Evolutionary conservation across 2,888 invertebrate species (phyloP), one percentile per base, ranked within the genome.

Genomic region (Drosophila mulleri): DNA sequence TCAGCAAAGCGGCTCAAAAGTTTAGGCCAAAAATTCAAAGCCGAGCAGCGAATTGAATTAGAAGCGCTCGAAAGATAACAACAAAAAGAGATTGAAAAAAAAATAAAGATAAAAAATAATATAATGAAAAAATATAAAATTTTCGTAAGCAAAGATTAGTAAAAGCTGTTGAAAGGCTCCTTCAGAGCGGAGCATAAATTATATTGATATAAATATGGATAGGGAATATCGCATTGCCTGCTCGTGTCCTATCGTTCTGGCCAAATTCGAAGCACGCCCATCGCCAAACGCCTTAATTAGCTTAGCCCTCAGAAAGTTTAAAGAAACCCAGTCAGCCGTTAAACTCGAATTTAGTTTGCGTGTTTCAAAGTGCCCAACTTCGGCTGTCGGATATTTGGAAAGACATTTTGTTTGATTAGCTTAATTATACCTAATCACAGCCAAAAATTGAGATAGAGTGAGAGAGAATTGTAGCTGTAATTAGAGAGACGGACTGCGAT

Each of bases 321-420:
- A 18, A 41, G 54, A 50, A 45, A 20, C 26, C n/a, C 35, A 26
- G 16, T 57, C 18, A 48, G 20, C 32, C 62, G 23, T n/a, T 26
- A 26, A 47, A 29, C 42, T 58, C 20, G 42, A 35, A 18, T 66
- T 70, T 57, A 62, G 62, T 71, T 79, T 52, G 71, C 79, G 71
- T 79, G 71, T 54, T 70, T 70, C 52, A 69, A 63, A 65, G 53
- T 39, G 44, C 50, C 45, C 47, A 72, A 47, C 59, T 64, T 48
- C 42, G 67, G 48, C 48, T 74, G 44, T 39, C 57, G 41, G 26
- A 39, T 58, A 68, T 71, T 45, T 72, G 26, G 63, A 66, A 62
- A 65, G 66, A 61, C 63, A 78, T 79, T 79, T 64, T 67, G 50
- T 78, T 75, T 78, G 72, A 78, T 78, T 72, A 72, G 72, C 72